Evolutionary conservation across 2,888 invertebrate genomes (phyloP), one percentile per base, ranked within the genome.

Genomic region (Drosophila peninsularis): DNA sequence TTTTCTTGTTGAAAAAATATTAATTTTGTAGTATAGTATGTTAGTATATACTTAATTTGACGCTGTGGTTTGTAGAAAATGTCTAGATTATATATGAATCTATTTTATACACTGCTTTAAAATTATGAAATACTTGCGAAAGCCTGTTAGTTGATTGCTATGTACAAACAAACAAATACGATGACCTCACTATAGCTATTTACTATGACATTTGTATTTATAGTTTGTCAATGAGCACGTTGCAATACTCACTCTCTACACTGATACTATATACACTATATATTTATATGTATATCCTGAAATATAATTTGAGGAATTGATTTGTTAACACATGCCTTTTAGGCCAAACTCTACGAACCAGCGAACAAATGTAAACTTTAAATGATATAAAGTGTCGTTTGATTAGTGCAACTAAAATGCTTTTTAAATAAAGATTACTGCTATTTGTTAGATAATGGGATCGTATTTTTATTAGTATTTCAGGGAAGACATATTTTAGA

Each of bases 301-400:
- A 76, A 82, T 82, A 77, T 82, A 71, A 82, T 88, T 82, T 82
- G 84, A 88, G 82, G 89, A 82, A 82, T 82, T 82, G 89, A 88
- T 83, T 86, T 86, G 81, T 75, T 47, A 47, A 37, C 39, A 27
- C 14, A 41, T 17, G 49, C 60, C 41, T 47, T 62, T 39, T 53
- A 76, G 66, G 62, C 66, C 44, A 50, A 63, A 71, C 61, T 42
- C 54, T 44, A 42, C 36, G 44, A 64, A 65, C 56, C 68, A 78
- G 42, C 56, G 52, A 64, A 66, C 52, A 68, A 66, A 69, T 50
- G 60, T 55, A 27, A 54, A 62, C 54, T 36, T 53, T 21, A 44
- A 65, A 58, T 66, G 55, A 65, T 58, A 61, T 24, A 58, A 64
- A 41, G 49, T 75, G 56, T 79, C 53, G 75, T 70, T 75, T 69